Conservation (phyloP, 2,888 invertebrate genomes). For the Scaeva pyrastri region DNA sequence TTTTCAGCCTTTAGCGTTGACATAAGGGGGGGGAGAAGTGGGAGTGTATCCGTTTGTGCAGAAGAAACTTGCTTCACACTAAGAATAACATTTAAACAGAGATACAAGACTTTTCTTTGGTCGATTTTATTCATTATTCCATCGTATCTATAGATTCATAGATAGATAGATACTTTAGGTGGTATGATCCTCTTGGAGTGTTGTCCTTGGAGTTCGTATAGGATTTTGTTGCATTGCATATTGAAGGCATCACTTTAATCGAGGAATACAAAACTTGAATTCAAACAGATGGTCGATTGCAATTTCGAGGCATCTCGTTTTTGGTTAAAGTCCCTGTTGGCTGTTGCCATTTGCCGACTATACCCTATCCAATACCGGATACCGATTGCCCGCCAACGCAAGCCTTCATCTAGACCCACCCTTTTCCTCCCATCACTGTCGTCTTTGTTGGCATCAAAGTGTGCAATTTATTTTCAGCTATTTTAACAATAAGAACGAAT, state of each 20-base stretch:
- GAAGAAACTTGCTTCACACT: constrained; percentile 42
- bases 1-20: constrained; percentile 17
- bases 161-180: constrained; percentile 9
- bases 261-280: constrained; percentile 33
- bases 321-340: constrained; percentile 1
- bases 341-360: not conserved
- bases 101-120: constrained; percentile 29
- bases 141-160: not conserved
- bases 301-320: constrained; percentile 30
- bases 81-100: constrained; percentile 51
- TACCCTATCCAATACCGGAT: too few species aligned
- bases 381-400: not conserved
- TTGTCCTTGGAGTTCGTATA: constrained; percentile 34
- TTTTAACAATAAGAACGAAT: constrained; percentile 58
- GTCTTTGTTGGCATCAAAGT: constrained; percentile 54
- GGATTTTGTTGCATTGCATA: constrained; percentile 27
- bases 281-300: constrained; percentile 70
- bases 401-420: not conserved
- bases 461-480: constrained; percentile 63
- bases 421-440: not conserved
- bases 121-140: constrained; percentile 37
- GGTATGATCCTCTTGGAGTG: constrained; percentile 11
- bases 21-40: too few species aligned
- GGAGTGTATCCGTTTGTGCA: too few species aligned
- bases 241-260: constrained; percentile 56